These are phyloP conservation scores for Dicycla oo DNA, from an alignment of 2,888 invertebrate genomes.

Conservation along the genomic window DNA sequence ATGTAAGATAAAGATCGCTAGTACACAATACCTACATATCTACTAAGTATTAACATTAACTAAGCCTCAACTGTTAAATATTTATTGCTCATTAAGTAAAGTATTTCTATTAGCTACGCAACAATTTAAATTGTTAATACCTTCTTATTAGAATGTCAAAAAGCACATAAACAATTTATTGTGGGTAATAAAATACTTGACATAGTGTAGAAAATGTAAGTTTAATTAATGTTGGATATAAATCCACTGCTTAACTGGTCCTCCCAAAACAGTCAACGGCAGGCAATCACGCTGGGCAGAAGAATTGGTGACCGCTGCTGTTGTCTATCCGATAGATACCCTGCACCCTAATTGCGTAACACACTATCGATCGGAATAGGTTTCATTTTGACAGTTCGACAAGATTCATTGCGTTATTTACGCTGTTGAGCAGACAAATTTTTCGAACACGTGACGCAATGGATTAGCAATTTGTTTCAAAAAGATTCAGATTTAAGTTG, in stretches of 20 bases:
- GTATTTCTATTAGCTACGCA: slow-evolving; percentile 40
- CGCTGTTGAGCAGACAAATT: too few species aligned
- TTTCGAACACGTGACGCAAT: too few species aligned
- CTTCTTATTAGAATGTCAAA: slow-evolving; percentile 31
- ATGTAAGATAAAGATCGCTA: slow-evolving; percentile 14
- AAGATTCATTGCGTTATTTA: too few species aligned
- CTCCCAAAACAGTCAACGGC: background rate
- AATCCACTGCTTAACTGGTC: background rate
- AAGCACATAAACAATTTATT: slow-evolving; percentile 32
- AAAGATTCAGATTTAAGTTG: too few species aligned
- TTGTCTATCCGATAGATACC: too few species aligned
- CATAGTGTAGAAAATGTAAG: too few species aligned
- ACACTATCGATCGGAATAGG: too few species aligned
- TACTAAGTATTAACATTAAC: background rate
- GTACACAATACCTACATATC: slow-evolving; percentile 1
- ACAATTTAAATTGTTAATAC: slow-evolving; percentile 45
- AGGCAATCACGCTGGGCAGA: too few species aligned
- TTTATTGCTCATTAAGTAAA: slow-evolving; percentile 46
- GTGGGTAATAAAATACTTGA: slow-evolving; percentile 24
- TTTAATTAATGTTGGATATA: background rate
- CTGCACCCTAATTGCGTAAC: too few species aligned
- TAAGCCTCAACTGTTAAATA: slow-evolving; percentile 40
- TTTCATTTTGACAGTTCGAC: too few species aligned
- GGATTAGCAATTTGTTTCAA: too few species aligned
- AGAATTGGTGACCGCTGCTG: background rate